Evolutionary conservation across 2,888 invertebrate species (phyloP).

Genomic region (Helobdella robusta): DNA sequence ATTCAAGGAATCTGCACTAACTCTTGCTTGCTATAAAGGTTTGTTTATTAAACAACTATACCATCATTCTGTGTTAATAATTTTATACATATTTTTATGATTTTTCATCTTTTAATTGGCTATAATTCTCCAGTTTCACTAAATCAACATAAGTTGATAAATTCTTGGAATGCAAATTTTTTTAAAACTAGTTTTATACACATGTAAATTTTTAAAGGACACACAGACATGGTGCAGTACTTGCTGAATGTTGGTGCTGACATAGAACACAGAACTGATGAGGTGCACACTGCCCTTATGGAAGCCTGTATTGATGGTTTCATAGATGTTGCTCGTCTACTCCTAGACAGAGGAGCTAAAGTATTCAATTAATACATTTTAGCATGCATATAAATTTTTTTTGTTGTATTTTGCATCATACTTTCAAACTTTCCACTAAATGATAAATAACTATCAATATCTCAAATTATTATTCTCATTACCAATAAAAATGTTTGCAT

Average conservation of each 20-base stretch:
- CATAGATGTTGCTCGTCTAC: constrained; percentile 84
- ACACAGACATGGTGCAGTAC: constrained; percentile 90
- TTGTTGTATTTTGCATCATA: too few species aligned
- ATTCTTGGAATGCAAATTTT: constrained; percentile 7
- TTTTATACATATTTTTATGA: neutral
- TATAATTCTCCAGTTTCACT: too few species aligned
- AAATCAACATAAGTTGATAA: too few species aligned
- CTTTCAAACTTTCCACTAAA: too few species aligned
- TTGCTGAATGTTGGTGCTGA: constrained; percentile 89
- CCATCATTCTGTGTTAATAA: neutral
- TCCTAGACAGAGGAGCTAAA: constrained; percentile 92
- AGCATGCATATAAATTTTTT: neutral
- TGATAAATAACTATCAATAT: too few species aligned
- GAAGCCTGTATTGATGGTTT: constrained; percentile 99
- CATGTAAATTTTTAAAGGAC: constrained; percentile 52
- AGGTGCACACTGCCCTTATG: constrained; percentile 99
- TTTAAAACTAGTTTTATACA: neutral
- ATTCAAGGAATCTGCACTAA: constrained; percentile 95
- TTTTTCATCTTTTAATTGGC: neutral
- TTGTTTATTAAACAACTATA: too few species aligned
- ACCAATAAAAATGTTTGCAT: too few species aligned
- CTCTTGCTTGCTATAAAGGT: constrained; percentile 78
- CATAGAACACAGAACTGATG: constrained; percentile 94
- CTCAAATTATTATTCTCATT: too few species aligned
- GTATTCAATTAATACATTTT: too few species aligned